Base-by-base conservation (phyloP, 2,888 invertebrate species). In the Hymenopus coronatus region DNA sequence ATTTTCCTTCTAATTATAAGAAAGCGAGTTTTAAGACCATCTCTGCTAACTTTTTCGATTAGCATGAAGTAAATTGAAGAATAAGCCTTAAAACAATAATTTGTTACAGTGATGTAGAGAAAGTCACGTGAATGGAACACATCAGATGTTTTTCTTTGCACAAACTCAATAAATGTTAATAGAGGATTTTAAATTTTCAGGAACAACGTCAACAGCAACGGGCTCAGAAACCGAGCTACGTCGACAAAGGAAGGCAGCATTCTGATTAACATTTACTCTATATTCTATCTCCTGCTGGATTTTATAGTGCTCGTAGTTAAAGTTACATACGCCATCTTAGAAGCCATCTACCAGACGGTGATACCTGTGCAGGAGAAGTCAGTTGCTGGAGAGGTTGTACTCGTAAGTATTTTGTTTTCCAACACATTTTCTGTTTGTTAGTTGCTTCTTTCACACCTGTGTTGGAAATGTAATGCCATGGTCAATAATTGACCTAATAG, bases 301-400 rank as follows among this genome's bases (percentile, higher is more conserved):
- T 91, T 95, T 40, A 90, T 95, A 87, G 92, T 95, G 90, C 92
- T 95, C 85, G 92, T 94, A 90, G 91, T 95, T 90, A 95, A 94
- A 92, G 93, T 95, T 92, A 92, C 94, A 33, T 93, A 93, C 90
- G 94, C 93, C 87, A 94, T 94, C 91, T 91, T 95, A 88, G 95
- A 96, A 92, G 93, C 94, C 70, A 92, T 96, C 89, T 95, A 95
- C 92, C 93, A 94, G 91, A 92, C 95, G 90, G 93, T 97, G 91
- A 93, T 96, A 28, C 95, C 96, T 0, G 94, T 93, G 1, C 94
- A 95, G 83, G 95, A 95, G 84, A 97, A 97, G 93, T 96, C 95
- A 90, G 95, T 98, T 7, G 95, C 94, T 88, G 96, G 96, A 15
- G 97, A 98, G 93, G 95, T 97, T 90, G 95, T 97, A 89, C 93